Percentiles rank a stretch among this genome's conserved stretches.
Conservation (phyloP, 2,113 vertebrate species). For the Formicarius rufipectus region DNA sequence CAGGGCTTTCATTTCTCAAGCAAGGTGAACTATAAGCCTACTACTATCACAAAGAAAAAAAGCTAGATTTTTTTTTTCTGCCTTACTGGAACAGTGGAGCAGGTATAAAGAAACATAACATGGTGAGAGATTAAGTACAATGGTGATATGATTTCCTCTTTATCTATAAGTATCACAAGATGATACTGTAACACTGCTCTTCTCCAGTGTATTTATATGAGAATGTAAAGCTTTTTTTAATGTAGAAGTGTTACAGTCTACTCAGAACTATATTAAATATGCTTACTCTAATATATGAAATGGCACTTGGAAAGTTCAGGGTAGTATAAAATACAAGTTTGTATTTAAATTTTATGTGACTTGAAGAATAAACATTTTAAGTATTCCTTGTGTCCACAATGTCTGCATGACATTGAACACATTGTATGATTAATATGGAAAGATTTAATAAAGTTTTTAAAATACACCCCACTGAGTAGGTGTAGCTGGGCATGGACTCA, state of each 20-base stretch:
- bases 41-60: background rate
- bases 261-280: background rate
- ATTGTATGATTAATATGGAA: background rate
- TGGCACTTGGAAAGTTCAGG: background rate
- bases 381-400: background rate
- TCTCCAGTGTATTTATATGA: background rate
- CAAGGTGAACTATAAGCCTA: background rate
- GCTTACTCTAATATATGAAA: background rate
- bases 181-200: background rate
- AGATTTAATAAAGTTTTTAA: background rate
- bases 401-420: background rate
- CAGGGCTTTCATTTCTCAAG: background rate
- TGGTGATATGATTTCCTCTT: background rate
- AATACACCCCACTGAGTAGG: background rate
- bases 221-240: background rate
- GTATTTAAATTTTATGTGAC: background rate
- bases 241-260: background rate
- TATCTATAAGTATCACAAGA: background rate
- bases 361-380: background rate
- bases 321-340: background rate
- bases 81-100: background rate
- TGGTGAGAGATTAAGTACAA: background rate
- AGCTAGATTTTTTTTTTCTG: background rate
- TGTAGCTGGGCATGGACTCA: background rate
- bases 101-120: background rate